These are phyloP conservation scores for Steatocranus sp. DNA, from an alignment of 2,797 vertebrate species.

Conservation along the genomic window DNA sequence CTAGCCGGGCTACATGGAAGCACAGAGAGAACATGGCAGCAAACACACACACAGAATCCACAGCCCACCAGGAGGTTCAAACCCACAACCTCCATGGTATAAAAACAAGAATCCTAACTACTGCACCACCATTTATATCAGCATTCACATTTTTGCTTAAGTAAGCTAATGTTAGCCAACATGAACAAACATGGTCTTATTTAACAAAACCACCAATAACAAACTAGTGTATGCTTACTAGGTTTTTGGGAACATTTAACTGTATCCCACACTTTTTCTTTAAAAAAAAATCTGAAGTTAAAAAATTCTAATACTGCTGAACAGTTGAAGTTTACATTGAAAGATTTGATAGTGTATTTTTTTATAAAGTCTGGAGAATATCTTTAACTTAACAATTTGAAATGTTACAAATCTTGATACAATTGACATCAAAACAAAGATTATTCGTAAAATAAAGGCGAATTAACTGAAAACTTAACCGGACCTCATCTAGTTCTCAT, in stretches of 20 bases:
- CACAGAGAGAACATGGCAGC: neutral
- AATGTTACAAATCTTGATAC: neutral
- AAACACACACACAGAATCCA: neutral
- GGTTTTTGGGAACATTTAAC: neutral
- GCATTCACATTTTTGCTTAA: neutral
- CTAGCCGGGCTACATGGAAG: neutral
- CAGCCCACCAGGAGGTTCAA: neutral
- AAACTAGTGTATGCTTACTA: neutral
- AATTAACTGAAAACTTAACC: neutral
- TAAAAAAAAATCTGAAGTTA: neutral
- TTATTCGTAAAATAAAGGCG: neutral
- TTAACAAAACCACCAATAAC: neutral
- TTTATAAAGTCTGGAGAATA: neutral
- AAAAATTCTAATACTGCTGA: neutral
- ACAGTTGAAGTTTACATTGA: neutral
- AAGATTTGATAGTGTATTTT: neutral
- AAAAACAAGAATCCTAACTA: neutral
- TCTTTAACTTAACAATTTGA: neutral
- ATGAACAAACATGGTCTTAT: neutral
- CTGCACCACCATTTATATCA: neutral
- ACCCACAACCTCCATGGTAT: neutral
- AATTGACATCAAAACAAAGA: neutral
- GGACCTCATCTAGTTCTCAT: neutral
- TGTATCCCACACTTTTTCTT: neutral
- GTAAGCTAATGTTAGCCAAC: neutral